Conservation (phyloP, 2,797 vertebrate species). For the Champsocephalus esox region DNA sequence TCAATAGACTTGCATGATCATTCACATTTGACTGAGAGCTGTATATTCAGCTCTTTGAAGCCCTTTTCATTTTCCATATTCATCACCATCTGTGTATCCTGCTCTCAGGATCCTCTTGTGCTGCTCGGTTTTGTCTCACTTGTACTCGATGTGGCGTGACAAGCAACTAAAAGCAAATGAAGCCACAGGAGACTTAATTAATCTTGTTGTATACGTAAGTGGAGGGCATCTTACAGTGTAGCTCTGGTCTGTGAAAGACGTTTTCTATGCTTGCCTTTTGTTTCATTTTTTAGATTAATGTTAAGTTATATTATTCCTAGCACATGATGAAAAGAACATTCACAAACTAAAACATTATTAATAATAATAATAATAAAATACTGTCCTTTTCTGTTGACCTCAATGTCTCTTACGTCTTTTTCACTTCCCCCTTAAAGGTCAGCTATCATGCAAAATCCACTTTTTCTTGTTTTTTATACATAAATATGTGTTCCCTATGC, state of each 20-base stretch:
- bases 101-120: conserved; percentile 32
- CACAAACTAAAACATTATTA: too few relatives aligned
- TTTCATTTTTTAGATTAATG: conserved; percentile 6
- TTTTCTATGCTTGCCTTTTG: conserved; percentile 5
- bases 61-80: conserved; percentile 49
- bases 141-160: conserved; percentile 38
- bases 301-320: too few relatives aligned
- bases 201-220: conserved; percentile 34
- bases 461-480: too few relatives aligned
- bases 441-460: too few relatives aligned
- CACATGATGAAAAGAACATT: too few relatives aligned
- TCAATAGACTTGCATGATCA: conserved; percentile 6
- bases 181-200: conserved; percentile 34
- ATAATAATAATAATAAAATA: conserved; percentile 1
- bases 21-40: conserved; percentile 5
- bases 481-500: too few relatives aligned
- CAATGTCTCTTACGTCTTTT: conserved; percentile 31
- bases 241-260: conserved; percentile 16
- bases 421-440: conserved; percentile 30
- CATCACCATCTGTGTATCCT: conserved; percentile 41
- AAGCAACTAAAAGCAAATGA: conserved; percentile 37
- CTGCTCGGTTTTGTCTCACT: conserved; percentile 35
- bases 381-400: conserved; percentile 31
- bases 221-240: conserved; percentile 10
- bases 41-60: conserved; percentile 43